phyloP scores from a whole-genome alignment of 2,797 vertebrate genomes.

The Botia almorhae region DNA sequence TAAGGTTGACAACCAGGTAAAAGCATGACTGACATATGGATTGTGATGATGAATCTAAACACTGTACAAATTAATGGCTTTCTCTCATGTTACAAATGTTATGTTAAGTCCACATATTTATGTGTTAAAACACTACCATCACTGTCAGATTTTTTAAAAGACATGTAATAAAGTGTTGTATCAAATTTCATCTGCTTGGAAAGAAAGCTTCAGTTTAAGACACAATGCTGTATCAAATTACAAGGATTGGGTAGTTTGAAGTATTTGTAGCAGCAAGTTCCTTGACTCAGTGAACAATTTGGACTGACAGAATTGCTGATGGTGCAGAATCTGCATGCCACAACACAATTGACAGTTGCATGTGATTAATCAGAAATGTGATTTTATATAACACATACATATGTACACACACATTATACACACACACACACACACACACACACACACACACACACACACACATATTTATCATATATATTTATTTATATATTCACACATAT shows the following conservation, averaged over 20 bases:
- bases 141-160: conserved; percentile 2
- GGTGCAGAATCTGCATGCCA: conserved; percentile 17
- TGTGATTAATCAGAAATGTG: background rate
- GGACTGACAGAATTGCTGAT: conserved; percentile 39
- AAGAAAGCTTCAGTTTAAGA: conserved; percentile 20
- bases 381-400: background rate
- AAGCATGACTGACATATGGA: background rate
- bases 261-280: background rate
- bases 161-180: background rate
- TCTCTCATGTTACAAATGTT: background rate
- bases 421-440: no score
- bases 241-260: background rate
- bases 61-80: background rate
- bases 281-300: background rate
- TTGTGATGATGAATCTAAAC: background rate
- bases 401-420: background rate
- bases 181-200: background rate
- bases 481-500: no score
- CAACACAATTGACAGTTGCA: background rate
- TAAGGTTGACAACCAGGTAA: background rate
- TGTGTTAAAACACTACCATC: background rate
- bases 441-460: no score
- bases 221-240: conserved; percentile 21
- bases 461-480: no score
- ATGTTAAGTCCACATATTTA: background rate